Evolutionary conservation across 2,797 vertebrate genomes (phyloP).

Genomic region (Cuniculus paca): DNA sequence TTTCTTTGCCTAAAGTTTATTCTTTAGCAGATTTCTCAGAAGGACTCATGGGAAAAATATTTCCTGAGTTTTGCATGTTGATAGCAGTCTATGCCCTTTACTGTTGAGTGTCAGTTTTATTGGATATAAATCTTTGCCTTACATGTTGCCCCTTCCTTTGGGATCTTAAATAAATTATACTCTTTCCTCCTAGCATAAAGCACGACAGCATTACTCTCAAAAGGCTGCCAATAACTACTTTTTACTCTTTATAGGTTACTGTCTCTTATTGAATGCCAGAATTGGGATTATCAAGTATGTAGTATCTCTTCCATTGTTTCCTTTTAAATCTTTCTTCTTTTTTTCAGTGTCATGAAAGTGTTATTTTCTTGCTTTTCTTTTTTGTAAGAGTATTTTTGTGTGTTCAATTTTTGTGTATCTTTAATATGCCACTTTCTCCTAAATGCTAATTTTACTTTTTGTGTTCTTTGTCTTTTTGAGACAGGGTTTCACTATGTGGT

Average conservation of each 20-base stretch:
- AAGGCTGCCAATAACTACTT: background rate
- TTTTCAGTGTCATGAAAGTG: background rate
- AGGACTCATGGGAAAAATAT: background rate
- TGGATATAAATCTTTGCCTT: conserved; percentile 2
- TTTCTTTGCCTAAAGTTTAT: conserved; percentile 33
- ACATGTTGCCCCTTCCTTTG: background rate
- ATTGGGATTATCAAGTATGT: background rate
- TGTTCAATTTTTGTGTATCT: background rate
- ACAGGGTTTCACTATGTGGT: no score
- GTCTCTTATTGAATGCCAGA: background rate
- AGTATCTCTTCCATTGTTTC: background rate
- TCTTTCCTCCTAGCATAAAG: background rate
- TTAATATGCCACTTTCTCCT: background rate
- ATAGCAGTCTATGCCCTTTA: background rate
- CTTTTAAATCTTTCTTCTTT: background rate
- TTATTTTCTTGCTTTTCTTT: background rate
- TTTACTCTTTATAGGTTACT: background rate
- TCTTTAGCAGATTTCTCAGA: background rate
- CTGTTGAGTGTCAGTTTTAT: conserved; percentile 47
- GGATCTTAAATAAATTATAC: conserved; percentile 14
- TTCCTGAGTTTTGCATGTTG: conserved; percentile 15
- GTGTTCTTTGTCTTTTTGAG: no score
- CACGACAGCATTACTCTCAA: background rate
- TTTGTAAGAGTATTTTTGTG: background rate
- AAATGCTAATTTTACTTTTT: background rate